Evolutionary conservation across 2,113 vertebrate species (phyloP).

Genomic region (Tautogolabrus adspersus): DNA sequence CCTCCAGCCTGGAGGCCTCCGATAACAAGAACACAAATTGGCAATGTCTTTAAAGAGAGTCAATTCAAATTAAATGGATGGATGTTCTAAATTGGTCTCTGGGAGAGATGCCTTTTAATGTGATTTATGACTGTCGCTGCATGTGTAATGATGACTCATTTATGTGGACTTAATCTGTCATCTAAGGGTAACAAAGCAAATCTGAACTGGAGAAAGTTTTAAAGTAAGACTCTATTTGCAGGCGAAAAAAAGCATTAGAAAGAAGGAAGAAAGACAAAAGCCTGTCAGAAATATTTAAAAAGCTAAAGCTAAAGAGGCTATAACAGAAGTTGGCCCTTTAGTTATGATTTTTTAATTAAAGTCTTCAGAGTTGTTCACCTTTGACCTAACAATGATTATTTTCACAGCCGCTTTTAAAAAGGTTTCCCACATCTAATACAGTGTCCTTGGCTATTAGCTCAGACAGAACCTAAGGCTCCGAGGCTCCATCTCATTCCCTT

Average conservation of each 20-base stretch:
- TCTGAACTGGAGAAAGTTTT: neutral
- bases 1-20: conserved; percentile 35
- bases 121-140: conserved; percentile 56
- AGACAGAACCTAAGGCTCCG: conserved; percentile 11
- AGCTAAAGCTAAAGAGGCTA: neutral
- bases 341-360: conserved; percentile 8
- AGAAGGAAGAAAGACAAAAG: neutral
- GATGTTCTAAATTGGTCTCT: conserved; percentile 43
- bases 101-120: conserved; percentile 25
- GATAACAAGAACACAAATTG: conserved; percentile 65
- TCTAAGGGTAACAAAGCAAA: conserved; percentile 16
- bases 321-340: neutral
- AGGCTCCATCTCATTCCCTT: conserved; percentile 8
- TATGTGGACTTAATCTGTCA: conserved; percentile 29
- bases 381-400: neutral
- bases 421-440: conserved; percentile 9
- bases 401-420: neutral
- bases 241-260: too few relatives aligned
- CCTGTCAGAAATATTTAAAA: neutral
- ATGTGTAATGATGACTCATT: conserved; percentile 40
- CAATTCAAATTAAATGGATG: conserved; percentile 59
- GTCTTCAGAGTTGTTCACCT: neutral
- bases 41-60: conserved; percentile 57
- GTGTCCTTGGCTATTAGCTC: conserved; percentile 7
- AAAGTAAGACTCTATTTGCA: neutral